These are phyloP conservation scores for Danionella dracula DNA, from an alignment of 2,797 vertebrate genomes.

Conservation along the genomic window DNA sequence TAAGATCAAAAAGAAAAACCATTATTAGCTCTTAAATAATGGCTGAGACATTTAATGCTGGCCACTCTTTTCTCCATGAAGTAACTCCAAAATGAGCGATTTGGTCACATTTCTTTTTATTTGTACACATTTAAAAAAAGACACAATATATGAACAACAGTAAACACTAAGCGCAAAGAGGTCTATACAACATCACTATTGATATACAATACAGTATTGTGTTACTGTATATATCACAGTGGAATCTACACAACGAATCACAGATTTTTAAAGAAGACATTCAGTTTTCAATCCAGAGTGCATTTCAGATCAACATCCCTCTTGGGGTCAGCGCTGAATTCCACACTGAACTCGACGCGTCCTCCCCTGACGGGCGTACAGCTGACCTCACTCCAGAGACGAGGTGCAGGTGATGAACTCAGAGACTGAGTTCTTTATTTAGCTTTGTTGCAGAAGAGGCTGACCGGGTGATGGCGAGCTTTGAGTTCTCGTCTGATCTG, in stretches of 20 bases:
- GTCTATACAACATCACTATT: background rate
- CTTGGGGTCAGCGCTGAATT: constrained; percentile 16
- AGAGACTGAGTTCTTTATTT: constrained; percentile 30
- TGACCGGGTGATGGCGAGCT: constrained; percentile 37
- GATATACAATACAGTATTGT: background rate
- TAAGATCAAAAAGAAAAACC: too few species aligned
- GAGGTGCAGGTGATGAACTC: background rate
- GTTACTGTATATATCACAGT: background rate
- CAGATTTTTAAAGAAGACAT: background rate
- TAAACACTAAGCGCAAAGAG: background rate
- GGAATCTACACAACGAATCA: background rate
- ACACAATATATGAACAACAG: background rate
- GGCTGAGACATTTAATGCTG: too few species aligned
- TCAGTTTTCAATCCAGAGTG: constrained; percentile 1
- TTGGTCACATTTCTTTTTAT: background rate
- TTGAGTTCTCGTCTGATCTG: constrained; percentile 66
- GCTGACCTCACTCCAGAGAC: background rate
- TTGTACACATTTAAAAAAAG: background rate
- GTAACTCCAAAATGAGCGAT: too few species aligned
- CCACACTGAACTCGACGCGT: background rate
- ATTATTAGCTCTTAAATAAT: too few species aligned
- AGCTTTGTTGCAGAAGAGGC: constrained; percentile 30
- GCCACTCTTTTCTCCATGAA: too few species aligned
- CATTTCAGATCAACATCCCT: background rate
- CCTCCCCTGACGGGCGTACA: background rate